Conservation (phyloP, 2,797 vertebrate species). For the Pipistrellus pygmaeus region DNA sequence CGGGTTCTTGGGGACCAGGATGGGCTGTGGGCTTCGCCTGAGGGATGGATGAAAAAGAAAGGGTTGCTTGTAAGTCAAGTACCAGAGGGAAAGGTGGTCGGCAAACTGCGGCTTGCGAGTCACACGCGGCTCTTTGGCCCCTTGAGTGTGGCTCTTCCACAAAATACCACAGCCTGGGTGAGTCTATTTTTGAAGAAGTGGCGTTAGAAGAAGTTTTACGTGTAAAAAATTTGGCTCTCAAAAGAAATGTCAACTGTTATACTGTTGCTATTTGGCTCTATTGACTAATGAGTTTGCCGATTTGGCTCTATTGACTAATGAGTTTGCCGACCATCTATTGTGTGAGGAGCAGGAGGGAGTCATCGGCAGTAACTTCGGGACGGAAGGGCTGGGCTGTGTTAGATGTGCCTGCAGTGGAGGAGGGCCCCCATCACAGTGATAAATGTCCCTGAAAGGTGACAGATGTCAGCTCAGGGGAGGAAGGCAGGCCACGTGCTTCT, state of each 20-base stretch:
- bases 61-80: background rate
- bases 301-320: too few relatives aligned
- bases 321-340: too few relatives aligned
- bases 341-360: background rate
- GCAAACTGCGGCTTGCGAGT: too few relatives aligned
- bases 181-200: too few relatives aligned
- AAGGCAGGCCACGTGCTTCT: background rate
- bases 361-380: background rate
- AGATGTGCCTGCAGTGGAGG: background rate
- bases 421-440: background rate
- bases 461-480: background rate
- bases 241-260: too few relatives aligned
- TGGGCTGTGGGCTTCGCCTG: background rate
- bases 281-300: too few relatives aligned
- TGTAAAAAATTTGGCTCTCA: too few relatives aligned
- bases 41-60: background rate
- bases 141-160: too few relatives aligned
- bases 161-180: too few relatives aligned
- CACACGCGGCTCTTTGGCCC: too few relatives aligned
- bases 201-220: too few relatives aligned
- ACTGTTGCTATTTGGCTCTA: too few relatives aligned
- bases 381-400: background rate
- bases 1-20: background rate
- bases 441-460: background rate
- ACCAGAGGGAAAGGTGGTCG: background rate